Evolutionary conservation across 2,113 vertebrate species (phyloP), one percentile per base, ranked within the genome.

Genomic region (Meleagris gallopavo): DNA sequence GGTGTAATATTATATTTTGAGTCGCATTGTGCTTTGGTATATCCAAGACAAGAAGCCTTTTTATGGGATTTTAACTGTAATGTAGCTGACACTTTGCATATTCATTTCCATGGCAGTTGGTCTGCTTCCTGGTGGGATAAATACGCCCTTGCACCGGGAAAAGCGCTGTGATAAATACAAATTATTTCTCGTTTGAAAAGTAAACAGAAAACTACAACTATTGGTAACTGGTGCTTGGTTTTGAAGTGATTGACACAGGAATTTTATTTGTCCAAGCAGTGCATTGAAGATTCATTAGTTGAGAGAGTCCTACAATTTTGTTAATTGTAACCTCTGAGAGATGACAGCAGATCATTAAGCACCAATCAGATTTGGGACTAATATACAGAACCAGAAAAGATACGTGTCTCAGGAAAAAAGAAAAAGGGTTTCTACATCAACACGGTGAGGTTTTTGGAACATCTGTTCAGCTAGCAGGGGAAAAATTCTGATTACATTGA

Each of bases 251-350:
- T 64, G 83, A 66, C 50, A 32, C 34, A 41, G 57, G 55, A 86
- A 7, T 41, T 50, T 83, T 79, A 15, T 67, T 76, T 80, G 60
- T 32, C 54, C 78, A 73, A 85, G 54, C 62, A 25, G 41, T 58
- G 18, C 24, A 13, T 1, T 80, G 75, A 83, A 83, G 60, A 38
- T 82, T 94, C 78, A 40, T 83, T 85, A 96, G 73, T 11, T 77
- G 57, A 86, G 69, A 34, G 24, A 18, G 30, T 77, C 80, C 77
- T 81, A 40, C 65, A 32, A 60, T 48, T 85, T 40, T 76, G 71
- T 83, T 93, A 73, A 75, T 73, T 93, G 45, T 65, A 88, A 75
- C 36, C 71, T 88, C 79, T 15, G 71, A 92, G 83, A 88, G 36
- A 92, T 50, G 50, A 67, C 83, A 34, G 45, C 81, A 77, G 77